These are phyloP conservation scores for Drosophila insularis DNA, from an alignment of 1,140 invertebrate species.

Conservation along the genomic window DNA sequence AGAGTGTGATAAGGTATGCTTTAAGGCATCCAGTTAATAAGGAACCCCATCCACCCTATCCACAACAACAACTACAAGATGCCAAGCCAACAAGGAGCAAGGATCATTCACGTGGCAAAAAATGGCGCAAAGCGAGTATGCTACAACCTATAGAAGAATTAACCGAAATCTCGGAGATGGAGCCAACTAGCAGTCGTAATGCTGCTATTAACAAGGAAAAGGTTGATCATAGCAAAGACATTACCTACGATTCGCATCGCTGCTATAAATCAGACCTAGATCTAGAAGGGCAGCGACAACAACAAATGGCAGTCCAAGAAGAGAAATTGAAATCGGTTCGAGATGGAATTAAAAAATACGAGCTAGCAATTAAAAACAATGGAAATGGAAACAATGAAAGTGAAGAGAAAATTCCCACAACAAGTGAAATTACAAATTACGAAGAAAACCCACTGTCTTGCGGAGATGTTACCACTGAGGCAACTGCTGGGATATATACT, in stretches of 20 bases:
- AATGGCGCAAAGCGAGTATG: not conserved
- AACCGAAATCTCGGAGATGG: conserved; percentile 17
- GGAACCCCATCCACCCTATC: not conserved
- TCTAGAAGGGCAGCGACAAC: too few species aligned
- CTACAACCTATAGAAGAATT: conserved; percentile 23
- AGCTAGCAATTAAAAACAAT: too few species aligned
- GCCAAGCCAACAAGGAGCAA: not conserved
- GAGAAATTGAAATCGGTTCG: too few species aligned
- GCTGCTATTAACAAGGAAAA: not conserved
- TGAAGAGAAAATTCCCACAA: too few species aligned
- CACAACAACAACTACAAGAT: not conserved
- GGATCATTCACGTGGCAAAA: not conserved
- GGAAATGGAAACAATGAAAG: too few species aligned
- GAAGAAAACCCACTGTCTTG: too few species aligned
- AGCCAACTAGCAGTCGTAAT: not conserved
- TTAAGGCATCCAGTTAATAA: not conserved
- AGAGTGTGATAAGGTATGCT: not conserved
- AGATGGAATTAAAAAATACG: too few species aligned
- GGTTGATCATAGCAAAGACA: not conserved
- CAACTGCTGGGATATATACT: too few species aligned
- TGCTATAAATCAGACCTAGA: not conserved
- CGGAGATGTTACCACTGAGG: not conserved
- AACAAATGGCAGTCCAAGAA: too few species aligned
- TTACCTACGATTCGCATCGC: not conserved
- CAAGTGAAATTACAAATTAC: too few species aligned